Evolutionary conservation across 2,113 vertebrate species (phyloP).

Genomic region (Pristiophorus japonicus): DNA sequence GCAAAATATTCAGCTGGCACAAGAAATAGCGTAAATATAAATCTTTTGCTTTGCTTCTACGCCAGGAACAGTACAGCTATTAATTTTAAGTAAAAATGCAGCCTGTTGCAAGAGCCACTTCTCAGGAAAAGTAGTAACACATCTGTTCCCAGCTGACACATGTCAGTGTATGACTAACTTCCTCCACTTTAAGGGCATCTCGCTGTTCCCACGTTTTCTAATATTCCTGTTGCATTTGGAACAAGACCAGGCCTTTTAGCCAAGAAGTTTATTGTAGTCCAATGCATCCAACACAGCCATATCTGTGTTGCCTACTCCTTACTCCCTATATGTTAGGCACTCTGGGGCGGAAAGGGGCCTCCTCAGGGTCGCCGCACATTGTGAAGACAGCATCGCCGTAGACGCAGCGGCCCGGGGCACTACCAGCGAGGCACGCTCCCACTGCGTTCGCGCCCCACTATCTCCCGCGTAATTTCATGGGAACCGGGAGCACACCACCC

Average conservation of each 20-base stretch:
- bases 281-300: neutral
- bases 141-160: constrained; percentile 8
- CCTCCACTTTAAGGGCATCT: constrained; percentile 15
- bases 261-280: neutral
- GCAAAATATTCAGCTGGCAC: neutral
- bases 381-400: too few species aligned
- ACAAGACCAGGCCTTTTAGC: neutral
- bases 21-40: neutral
- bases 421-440: too few species aligned
- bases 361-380: too few species aligned
- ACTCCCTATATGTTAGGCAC: neutral
- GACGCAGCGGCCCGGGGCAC: too few species aligned
- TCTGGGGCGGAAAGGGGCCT: too few species aligned
- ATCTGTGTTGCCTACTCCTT: neutral
- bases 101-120: neutral
- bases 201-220: neutral
- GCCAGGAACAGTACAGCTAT: neutral
- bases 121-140: neutral
- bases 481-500: too few species aligned
- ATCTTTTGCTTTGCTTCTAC: neutral
- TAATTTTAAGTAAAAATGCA: neutral
- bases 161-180: neutral
- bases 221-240: constrained; percentile 26
- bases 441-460: too few species aligned
- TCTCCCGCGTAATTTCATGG: too few species aligned